These are phyloP conservation scores for Alauda arvensis DNA, from an alignment of 2,797 vertebrate species.

Conservation along the genomic window DNA sequence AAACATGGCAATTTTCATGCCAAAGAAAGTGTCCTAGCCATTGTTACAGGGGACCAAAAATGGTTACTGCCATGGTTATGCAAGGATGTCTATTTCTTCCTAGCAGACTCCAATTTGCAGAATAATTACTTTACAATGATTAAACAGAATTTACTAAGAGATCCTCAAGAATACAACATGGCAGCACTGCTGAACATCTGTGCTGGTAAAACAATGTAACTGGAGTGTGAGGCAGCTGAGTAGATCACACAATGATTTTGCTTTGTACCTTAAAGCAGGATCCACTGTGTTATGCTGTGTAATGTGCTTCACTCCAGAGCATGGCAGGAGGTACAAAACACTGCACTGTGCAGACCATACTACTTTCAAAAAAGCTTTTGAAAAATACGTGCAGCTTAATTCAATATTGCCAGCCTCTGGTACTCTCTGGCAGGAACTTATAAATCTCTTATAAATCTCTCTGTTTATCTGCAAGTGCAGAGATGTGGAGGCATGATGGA, in stretches of 20 bases:
- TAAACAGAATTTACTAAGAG: background rate
- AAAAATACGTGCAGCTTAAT: slow-evolving; percentile 50
- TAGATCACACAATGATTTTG: background rate
- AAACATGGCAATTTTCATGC: background rate
- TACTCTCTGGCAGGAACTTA: slow-evolving; percentile 21
- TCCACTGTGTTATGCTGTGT: background rate
- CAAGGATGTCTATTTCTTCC: background rate
- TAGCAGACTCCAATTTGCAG: background rate
- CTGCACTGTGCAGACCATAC: background rate
- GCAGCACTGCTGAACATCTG: background rate
- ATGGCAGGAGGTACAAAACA: background rate
- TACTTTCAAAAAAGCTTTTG: slow-evolving; percentile 37
- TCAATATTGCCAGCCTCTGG: slow-evolving; percentile 43
- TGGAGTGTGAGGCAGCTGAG: background rate
- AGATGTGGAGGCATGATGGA: slow-evolving; percentile 39
- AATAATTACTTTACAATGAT: background rate
- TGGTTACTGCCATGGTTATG: accelerated
- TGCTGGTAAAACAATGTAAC: background rate
- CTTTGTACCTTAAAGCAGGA: background rate
- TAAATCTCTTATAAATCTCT: slow-evolving; percentile 41
- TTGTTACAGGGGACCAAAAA: background rate
- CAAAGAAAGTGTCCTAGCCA: background rate
- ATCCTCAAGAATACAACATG: background rate
- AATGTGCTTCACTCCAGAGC: background rate
- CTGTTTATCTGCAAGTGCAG: slow-evolving; percentile 45